Evolutionary conservation across 2,113 vertebrate genomes (phyloP), one percentile per base, ranked within the genome.

Genomic region (Grallaria varia): DNA sequence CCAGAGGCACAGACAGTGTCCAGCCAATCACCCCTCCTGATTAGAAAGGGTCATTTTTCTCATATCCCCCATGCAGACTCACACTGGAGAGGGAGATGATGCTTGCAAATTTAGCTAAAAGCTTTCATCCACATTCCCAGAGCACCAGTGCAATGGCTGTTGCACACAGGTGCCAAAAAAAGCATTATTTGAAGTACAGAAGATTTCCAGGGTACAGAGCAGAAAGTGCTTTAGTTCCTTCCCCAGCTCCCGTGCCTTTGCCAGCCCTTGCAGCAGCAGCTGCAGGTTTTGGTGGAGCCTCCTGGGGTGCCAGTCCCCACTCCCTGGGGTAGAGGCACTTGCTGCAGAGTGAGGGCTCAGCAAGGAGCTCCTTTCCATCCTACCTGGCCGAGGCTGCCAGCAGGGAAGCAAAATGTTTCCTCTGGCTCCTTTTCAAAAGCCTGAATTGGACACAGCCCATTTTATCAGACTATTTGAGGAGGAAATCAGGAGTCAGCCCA

Each of bases 341-440:
- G 31, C 59, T 84, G n/a, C 53, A 39, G 42, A 42, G n/a, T 3
- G 11, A 90, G 69, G 37, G 66, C 45, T 77, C 24, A 9, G 56
- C 50, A 44, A 78, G n/a, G 59, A 87, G 45, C 35, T 82, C 25
- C 27, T 10, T 76, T 53, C 56, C 58, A 55, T 39, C 42, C 60
- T 74, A 5, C 75, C 30, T 25, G 42, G 21, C 13, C 14, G 14
- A 55, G 42, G 52, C 79, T 66, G 56, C 86, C 82, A 86, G 76
- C 75, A 90, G 58, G 25, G 81, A 93, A 89, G 31, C 53, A 80
- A 86, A 96, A 93, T 85, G 52, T 67, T 37, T 85, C 56, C 74
- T 69, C 50, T 95, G 93, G 85, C 94, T 77, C 42, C 27, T 42
- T 81, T 91, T 89, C 89, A 93, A 85, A 79, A 71, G 64, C 27